These are phyloP conservation scores for Papio anubis DNA, from an alignment of 2,113 vertebrate species.

Conservation along the genomic window DNA sequence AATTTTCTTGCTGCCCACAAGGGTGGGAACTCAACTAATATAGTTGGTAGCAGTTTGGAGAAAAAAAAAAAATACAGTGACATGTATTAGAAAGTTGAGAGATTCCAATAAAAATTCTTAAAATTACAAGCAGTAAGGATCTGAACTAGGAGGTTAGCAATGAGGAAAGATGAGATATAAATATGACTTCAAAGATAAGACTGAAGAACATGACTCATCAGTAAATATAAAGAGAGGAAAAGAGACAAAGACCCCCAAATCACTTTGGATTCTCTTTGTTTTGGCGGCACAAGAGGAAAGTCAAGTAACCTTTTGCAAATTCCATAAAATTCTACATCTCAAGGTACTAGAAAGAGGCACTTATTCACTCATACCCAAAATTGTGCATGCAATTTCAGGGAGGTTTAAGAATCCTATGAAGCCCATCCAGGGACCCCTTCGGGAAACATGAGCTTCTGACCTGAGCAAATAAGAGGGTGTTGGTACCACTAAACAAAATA, in stretches of 20 bases:
- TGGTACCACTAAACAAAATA: background rate
- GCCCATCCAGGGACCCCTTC: background rate
- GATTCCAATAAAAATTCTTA: background rate
- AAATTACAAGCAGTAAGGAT: background rate
- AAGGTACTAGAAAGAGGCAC: background rate
- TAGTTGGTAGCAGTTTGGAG: background rate
- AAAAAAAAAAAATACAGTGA: background rate
- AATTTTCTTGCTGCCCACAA: background rate
- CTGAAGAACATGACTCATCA: background rate
- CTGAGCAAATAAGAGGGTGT: background rate
- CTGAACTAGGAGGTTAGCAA: background rate
- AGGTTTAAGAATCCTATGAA: background rate
- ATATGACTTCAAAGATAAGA: background rate
- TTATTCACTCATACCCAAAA: background rate
- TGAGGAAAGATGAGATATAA: background rate
- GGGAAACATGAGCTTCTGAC: background rate
- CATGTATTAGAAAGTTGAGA: background rate
- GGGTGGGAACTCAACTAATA: background rate
- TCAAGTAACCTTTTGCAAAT: background rate
- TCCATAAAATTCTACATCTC: background rate
- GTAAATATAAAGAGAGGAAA: background rate
- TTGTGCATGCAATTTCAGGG: background rate
- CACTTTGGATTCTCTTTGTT: background rate
- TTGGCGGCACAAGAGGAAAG: accelerated
- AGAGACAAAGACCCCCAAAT: background rate